Evolutionary conservation across 1,140 invertebrate genomes (phyloP).

Genomic region (Drosophila saltans): DNA sequence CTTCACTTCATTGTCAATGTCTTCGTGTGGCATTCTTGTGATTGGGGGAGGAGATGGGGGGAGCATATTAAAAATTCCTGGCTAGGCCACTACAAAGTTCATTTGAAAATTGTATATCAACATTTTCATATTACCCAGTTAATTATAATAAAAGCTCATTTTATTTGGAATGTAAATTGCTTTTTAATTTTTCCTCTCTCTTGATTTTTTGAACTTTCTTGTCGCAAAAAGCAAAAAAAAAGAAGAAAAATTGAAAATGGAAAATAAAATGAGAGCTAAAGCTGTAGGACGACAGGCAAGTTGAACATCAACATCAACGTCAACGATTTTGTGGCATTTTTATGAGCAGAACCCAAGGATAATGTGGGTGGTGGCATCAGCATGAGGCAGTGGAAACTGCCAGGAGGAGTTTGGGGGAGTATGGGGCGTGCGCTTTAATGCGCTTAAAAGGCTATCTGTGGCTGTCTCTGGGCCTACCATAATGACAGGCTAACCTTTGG

Average conservation of each 20-base stretch:
- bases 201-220: conserved; percentile 67
- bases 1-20: conserved; percentile 15
- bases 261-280: neutral
- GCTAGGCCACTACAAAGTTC: conserved; percentile 24
- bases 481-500: conserved; percentile 48
- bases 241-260: neutral
- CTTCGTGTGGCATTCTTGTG: conserved; percentile 13
- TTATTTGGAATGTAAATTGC: conserved; percentile 75
- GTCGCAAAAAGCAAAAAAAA: conserved; percentile 33
- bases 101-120: neutral
- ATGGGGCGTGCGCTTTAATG: conserved; percentile 25
- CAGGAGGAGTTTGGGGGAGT: neutral
- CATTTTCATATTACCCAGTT: conserved; percentile 43
- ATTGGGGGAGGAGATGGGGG: neutral
- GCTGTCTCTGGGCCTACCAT: conserved; percentile 4
- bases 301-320: conserved; percentile 18
- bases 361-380: conserved; percentile 1
- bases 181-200: conserved; percentile 62
- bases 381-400: neutral
- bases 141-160: conserved; percentile 75
- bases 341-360: conserved; percentile 45
- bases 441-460: neutral
- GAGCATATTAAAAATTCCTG: conserved; percentile 51
- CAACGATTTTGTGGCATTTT: conserved; percentile 50
- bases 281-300: conserved; percentile 6